Percentiles rank a stretch among this genome's conserved stretches.
These are phyloP conservation scores for Sorex araneus DNA, from an alignment of 2,113 vertebrate genomes.

Conservation along the genomic window DNA sequence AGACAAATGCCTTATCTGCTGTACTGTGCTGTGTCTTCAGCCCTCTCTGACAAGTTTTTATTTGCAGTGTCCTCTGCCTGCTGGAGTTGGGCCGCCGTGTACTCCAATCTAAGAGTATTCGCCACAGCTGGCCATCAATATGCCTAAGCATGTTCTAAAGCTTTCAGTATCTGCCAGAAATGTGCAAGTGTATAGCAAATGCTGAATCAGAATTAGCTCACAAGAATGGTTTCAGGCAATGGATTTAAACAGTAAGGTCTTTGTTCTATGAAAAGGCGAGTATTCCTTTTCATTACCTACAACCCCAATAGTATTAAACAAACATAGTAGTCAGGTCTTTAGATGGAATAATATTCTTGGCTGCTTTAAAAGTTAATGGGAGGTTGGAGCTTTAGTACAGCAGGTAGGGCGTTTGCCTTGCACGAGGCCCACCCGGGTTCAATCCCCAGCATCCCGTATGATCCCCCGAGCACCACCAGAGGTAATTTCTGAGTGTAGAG, in stretches of 20 bases:
- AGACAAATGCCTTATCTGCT: no score
- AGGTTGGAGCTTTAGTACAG: no score
- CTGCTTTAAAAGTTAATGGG: constrained; percentile 28
- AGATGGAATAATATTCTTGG: constrained; percentile 53
- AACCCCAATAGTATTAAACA: constrained; percentile 18
- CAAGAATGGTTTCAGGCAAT: constrained; percentile 54
- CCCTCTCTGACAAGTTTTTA: not conserved
- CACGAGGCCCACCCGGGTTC: no score
- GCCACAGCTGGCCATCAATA: not conserved
- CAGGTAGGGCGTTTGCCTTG: no score
- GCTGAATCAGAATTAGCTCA: constrained; percentile 51
- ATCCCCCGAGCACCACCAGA: no score
- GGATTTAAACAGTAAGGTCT: constrained; percentile 49
- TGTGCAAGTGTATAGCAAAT: constrained; percentile 48
- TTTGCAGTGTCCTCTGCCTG: not conserved
- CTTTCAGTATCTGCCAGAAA: constrained; percentile 60
- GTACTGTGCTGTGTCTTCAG: no score
- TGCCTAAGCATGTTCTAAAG: constrained; percentile 50
- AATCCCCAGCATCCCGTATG: no score
- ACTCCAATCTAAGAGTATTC: not conserved
- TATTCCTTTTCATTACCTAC: constrained; percentile 60
- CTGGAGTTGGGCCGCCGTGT: not conserved
- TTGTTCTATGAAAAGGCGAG: constrained; percentile 67
- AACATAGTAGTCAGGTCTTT: constrained; percentile 55
- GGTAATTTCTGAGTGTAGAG: no score